A percentile compares a stretch with the other conserved stretches of the same genome.
Conservation (phyloP, 2,113 vertebrate species). For the Brienomyrus brachyistius region DNA sequence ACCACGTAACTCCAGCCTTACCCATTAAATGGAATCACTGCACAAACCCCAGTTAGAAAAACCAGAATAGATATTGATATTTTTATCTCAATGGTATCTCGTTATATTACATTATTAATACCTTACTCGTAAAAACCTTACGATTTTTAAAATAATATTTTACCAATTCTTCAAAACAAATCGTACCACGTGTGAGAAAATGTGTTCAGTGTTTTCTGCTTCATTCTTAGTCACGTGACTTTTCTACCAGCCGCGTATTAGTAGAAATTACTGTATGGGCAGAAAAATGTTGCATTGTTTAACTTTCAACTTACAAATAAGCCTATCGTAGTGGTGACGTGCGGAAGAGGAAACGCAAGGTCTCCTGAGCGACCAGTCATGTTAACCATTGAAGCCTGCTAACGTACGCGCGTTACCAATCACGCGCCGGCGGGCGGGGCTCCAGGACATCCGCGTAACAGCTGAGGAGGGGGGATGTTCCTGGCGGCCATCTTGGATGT, state of each 20-base stretch:
- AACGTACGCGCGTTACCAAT: conserved; percentile 20
- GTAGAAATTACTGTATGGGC: background rate
- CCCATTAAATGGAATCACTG: background rate
- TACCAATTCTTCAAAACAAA: background rate
- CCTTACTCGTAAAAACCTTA: background rate
- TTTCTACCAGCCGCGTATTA: background rate
- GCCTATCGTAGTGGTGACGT: conserved; percentile 43
- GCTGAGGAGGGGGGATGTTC: conserved; percentile 58
- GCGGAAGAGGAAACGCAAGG: conserved; percentile 49
- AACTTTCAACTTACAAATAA: conserved; percentile 58
- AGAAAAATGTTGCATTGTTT: background rate
- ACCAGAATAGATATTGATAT: background rate
- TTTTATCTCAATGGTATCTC: background rate
- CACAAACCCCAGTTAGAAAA: background rate
- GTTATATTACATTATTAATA: background rate
- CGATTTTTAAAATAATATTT: background rate
- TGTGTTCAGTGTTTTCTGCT: background rate
- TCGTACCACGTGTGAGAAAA: background rate
- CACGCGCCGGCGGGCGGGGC: conserved; percentile 23
- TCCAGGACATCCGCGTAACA: conserved; percentile 40
- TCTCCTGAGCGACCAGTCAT: background rate
- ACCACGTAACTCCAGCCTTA: background rate
- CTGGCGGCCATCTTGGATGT: conserved; percentile 71
- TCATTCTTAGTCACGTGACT: background rate
- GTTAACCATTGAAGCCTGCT: conserved; percentile 30